Evolutionary conservation across 2,113 vertebrate genomes (phyloP), one percentile per base, ranked within the genome.

Genomic region (Eublepharis macularius): DNA sequence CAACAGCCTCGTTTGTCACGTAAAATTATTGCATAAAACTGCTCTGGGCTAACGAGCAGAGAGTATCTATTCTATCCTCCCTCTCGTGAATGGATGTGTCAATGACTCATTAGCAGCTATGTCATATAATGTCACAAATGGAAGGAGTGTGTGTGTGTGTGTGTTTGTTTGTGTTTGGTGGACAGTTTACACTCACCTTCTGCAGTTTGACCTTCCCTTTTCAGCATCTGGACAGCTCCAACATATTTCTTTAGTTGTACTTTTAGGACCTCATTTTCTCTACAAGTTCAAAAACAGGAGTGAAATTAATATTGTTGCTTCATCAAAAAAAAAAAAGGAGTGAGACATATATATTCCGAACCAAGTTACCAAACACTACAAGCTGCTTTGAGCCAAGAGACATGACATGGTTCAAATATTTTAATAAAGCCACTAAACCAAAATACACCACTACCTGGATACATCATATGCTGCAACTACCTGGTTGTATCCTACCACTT

Each of bases 241-340:
- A 99, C 99, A 4, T 99, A 99, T 89, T 99, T 99, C 98, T 99
- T 99, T 91, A 99, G 94, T 84, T 99, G 99, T 90, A 99, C 99
- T 96, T 99, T 99, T 60, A 99, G 97, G 88, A 99, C 99, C 88
- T 99, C 99, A 63, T 99, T 99, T 95, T 99, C 99, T 93, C 99
- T 99, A 95, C 76, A 94, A 81, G 70, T 82, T 88, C 24, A 92
- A 47, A 41, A 93, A 87, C 66, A 43, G 74, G 76, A 65, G 86
- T 57, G 87, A 92, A 88, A 63, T 81, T 82, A 66, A 74, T 26
- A 47, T 80, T 87, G 91, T 0, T 89, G 19, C 80, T 87, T 49
- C 83, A 47, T 68, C 65, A 90, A 87, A 63, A 70, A 1, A 86
- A 24, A n/a, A 12, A 80, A 80, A 0, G 29, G 2, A 19, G 5